Evolutionary conservation across 2,888 invertebrate species (phyloP).

Genomic region (Leptopilina syphax): DNA sequence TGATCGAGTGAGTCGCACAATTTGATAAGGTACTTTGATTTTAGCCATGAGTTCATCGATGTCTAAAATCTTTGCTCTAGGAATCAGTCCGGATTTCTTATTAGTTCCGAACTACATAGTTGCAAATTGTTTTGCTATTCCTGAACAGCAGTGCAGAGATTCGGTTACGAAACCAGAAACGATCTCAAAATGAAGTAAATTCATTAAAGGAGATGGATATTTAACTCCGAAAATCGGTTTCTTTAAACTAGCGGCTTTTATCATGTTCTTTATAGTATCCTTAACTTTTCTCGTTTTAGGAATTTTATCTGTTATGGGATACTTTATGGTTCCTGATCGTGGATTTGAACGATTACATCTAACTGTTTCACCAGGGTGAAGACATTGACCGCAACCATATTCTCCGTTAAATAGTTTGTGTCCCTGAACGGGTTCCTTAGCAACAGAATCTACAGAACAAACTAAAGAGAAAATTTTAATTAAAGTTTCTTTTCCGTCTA

Average conservation of each 20-base stretch:
- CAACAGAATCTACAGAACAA: constrained; percentile 48
- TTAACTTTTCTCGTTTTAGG: constrained; percentile 32
- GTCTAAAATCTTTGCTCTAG: background rate
- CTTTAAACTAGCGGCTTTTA: constrained; percentile 33
- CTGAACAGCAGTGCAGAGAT: constrained; percentile 42
- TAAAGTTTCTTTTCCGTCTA: constrained; percentile 17
- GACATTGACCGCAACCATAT: constrained; percentile 47
- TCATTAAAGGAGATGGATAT: constrained; percentile 40
- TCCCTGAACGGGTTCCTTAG: constrained; percentile 43
- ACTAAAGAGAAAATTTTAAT: constrained; percentile 43
- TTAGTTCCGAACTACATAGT: constrained; percentile 27
- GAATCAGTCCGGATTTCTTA: background rate
- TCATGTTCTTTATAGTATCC: constrained; percentile 39
- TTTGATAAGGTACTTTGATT: constrained; percentile 36
- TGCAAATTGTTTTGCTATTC: background rate
- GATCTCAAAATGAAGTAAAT: constrained; percentile 44
- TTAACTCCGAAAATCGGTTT: constrained; percentile 44
- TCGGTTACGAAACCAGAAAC: constrained; percentile 46
- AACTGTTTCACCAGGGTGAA: constrained; percentile 44
- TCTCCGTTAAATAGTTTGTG: constrained; percentile 44
- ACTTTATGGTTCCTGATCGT: constrained; percentile 40
- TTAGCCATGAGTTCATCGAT: background rate
- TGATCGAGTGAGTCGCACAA: constrained; percentile 19
- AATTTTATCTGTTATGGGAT: constrained; percentile 36
- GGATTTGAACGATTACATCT: background rate